Conservation (phyloP, 2,888 invertebrate species). For the Phaedon cochleariae region DNA sequence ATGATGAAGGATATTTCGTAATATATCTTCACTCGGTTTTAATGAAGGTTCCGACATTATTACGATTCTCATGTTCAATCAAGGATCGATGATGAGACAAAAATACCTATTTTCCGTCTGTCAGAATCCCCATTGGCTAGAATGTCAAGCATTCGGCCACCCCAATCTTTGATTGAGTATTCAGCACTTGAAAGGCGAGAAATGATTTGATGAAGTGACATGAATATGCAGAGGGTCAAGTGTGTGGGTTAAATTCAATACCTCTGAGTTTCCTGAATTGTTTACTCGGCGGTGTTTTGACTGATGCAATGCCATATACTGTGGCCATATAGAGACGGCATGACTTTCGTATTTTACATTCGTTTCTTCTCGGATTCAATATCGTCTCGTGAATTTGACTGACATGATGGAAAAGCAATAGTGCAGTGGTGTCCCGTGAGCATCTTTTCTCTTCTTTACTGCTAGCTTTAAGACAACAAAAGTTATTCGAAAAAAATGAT, state of each 20-base stretch:
- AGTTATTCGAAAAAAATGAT: too few relatives aligned
- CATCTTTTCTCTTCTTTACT: too few relatives aligned
- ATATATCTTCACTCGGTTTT: too few relatives aligned
- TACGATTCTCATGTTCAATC: not conserved
- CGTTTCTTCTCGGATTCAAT: constrained; percentile 16
- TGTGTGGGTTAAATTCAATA: constrained; percentile 46
- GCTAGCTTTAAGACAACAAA: too few relatives aligned
- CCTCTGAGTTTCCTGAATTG: constrained; percentile 47
- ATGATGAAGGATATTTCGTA: too few relatives aligned
- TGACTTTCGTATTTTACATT: constrained; percentile 28
- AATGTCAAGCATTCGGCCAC: constrained; percentile 43
- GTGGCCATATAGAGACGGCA: constrained; percentile 12
- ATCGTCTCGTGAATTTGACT: constrained; percentile 25
- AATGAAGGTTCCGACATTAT: too few relatives aligned
- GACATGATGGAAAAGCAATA: constrained; percentile 22
- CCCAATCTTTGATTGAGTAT: constrained; percentile 51
- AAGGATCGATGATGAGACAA: not conserved
- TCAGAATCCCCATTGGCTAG: not conserved
- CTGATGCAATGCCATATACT: constrained; percentile 41
- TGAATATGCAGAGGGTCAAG: constrained; percentile 54
- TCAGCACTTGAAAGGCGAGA: constrained; percentile 45
- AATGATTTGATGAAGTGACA: constrained; percentile 56
- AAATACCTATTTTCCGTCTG: not conserved
- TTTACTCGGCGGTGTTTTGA: constrained; percentile 50
- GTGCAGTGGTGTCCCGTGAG: not conserved